Evolutionary conservation across 2,888 invertebrate genomes (phyloP).

Genomic region (Erannis defoliaria): DNA sequence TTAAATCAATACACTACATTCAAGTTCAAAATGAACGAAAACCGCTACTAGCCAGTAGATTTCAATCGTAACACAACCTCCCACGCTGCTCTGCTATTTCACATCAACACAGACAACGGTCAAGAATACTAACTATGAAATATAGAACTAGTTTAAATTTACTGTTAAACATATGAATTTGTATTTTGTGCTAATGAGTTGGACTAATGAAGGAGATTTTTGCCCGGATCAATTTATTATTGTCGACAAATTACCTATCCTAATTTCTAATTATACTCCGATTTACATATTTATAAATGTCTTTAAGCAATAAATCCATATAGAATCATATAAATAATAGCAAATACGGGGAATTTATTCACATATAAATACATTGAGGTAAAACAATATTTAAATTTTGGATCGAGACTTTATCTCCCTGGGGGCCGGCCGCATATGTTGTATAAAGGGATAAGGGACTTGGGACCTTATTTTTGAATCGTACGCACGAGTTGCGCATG

Average conservation of each 20-base stretch:
- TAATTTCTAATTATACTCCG: too few relatives aligned
- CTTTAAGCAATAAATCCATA: background rate
- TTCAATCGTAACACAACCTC: constrained; percentile 2
- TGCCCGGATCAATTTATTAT: background rate
- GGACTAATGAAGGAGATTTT: constrained; percentile 18
- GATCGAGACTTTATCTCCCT: too few relatives aligned
- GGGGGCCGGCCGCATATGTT: too few relatives aligned
- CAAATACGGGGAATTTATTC: too few relatives aligned
- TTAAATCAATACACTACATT: background rate
- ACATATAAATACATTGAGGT: too few relatives aligned
- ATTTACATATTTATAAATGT: too few relatives aligned
- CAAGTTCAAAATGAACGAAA: background rate
- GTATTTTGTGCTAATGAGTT: constrained; percentile 15
- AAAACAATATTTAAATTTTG: too few relatives aligned
- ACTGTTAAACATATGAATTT: constrained; percentile 12
- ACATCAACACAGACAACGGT: constrained; percentile 4
- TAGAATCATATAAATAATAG: too few relatives aligned
- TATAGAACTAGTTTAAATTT: constrained; percentile 6
- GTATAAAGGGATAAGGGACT: too few relatives aligned
- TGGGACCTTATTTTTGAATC: too few relatives aligned
- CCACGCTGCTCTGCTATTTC: constrained; percentile 5
- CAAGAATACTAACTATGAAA: constrained; percentile 9
- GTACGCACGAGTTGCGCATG: too few relatives aligned
- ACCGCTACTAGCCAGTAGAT: background rate
- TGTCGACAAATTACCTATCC: background rate